phyloP scores from a whole-genome alignment of 2,113 vertebrate genomes.

The Xenopus laevis region DNA sequence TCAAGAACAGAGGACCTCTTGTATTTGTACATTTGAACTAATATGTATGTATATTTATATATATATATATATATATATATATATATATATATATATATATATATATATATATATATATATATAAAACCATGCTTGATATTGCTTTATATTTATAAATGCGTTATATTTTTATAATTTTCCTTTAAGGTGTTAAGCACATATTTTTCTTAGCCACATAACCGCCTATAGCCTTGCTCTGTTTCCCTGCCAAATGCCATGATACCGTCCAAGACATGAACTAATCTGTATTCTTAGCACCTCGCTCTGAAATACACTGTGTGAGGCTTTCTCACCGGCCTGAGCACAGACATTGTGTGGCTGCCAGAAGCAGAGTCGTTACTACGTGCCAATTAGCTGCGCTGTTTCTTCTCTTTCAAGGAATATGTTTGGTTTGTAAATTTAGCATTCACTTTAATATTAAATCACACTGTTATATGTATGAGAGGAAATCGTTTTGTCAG shows the following conservation, averaged over 20 bases:
- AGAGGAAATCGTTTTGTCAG: too few species aligned
- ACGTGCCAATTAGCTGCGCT: slow-evolving; percentile 6
- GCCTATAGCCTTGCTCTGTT: slow-evolving; percentile 6
- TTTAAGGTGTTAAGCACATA: too few species aligned
- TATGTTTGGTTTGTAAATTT: not conserved
- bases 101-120: too few species aligned
- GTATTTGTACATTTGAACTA: too few species aligned
- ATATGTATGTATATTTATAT: too few species aligned
- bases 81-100: too few species aligned
- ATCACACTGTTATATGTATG: too few species aligned
- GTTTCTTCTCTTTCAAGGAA: not conserved
- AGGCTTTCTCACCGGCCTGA: slow-evolving; percentile 35
- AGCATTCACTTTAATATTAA: not conserved
- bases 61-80: too few species aligned
- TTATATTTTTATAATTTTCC: too few species aligned
- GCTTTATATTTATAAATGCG: too few species aligned
- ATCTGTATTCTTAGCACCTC: slow-evolving; percentile 34
- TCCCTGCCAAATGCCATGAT: slow-evolving; percentile 25
- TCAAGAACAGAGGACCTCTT: too few species aligned
- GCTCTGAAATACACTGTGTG: slow-evolving; percentile 7
- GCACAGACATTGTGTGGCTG: slow-evolving; percentile 28
- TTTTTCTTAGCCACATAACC: not conserved
- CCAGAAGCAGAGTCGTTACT: slow-evolving; percentile 21
- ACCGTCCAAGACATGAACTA: slow-evolving; percentile 25
- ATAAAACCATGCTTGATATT: too few species aligned